Evolutionary conservation across 2,113 vertebrate genomes (phyloP).

Genomic region (Pachycephala philippinensis): DNA sequence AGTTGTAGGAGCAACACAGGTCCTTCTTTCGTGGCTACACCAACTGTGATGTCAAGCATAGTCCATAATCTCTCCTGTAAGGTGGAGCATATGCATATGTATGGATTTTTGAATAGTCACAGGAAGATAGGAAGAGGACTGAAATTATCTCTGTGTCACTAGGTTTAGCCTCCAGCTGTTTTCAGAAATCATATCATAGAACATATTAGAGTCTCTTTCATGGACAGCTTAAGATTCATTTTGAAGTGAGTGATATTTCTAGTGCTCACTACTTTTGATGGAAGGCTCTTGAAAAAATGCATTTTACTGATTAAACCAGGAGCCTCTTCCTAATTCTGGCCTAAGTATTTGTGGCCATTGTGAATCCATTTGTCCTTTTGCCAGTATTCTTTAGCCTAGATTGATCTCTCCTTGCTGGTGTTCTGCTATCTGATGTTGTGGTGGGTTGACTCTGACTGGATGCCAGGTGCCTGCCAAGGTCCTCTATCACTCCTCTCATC

Average conservation of each 20-base stretch:
- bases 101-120: neutral
- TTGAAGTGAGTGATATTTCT: neutral
- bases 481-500: neutral
- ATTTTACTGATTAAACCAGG: neutral
- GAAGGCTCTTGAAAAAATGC: neutral
- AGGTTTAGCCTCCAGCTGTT: neutral
- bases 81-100: neutral
- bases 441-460: neutral
- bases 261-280: neutral
- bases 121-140: neutral
- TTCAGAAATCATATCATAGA: neutral
- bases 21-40: neutral
- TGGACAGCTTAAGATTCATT: neutral
- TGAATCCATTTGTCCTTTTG: neutral
- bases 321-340: neutral
- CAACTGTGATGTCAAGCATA: neutral
- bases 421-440: neutral
- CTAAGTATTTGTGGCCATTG: neutral
- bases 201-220: neutral
- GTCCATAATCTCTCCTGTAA: neutral
- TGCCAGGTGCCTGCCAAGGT: neutral
- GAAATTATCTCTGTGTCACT: neutral
- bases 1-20: neutral
- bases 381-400: neutral
- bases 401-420: neutral